Conservation (phyloP, 2,888 invertebrate genomes). For the Drosophila pegasa region DNA sequence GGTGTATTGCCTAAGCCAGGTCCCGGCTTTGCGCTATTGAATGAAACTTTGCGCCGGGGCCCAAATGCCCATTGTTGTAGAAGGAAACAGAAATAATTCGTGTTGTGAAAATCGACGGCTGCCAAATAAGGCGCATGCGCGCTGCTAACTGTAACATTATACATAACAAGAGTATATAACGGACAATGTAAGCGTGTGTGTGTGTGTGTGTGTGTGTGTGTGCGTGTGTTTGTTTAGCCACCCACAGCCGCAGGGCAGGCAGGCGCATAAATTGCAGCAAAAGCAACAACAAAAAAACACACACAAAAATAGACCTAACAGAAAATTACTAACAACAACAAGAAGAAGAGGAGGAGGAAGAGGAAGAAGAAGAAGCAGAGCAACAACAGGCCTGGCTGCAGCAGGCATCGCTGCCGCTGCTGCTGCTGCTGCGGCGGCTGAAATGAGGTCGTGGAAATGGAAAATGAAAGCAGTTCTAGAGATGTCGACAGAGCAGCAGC, state of each 20-base stretch:
- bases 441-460: constrained; percentile 85
- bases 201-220: constrained; percentile 17
- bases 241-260: constrained; percentile 68
- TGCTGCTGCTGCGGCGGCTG: constrained; percentile 21
- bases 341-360: constrained; percentile 6
- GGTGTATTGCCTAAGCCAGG: constrained; percentile 33
- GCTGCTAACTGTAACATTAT: constrained; percentile 34
- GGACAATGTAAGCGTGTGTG: background rate
- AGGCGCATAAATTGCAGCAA: constrained; percentile 59
- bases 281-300: constrained; percentile 17
- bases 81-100: constrained; percentile 16
- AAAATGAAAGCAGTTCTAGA: constrained; percentile 84
- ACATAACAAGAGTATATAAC: background rate
- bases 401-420: constrained; percentile 18
- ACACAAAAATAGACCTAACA: constrained; percentile 39
- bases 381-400: constrained; percentile 15
- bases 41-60: constrained; percentile 61
- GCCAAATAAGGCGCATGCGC: constrained; percentile 63
- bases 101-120: constrained; percentile 12
- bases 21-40: constrained; percentile 61
- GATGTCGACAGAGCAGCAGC: constrained; percentile 38
- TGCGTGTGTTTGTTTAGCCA: constrained; percentile 50
- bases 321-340: constrained; percentile 42
- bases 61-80: constrained; percentile 8
- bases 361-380: constrained; percentile 8